Evolutionary conservation across 1,140 invertebrate species (phyloP), one percentile per base, ranked within the genome.

Genomic region (Carcinoscorpius rotundicauda): DNA sequence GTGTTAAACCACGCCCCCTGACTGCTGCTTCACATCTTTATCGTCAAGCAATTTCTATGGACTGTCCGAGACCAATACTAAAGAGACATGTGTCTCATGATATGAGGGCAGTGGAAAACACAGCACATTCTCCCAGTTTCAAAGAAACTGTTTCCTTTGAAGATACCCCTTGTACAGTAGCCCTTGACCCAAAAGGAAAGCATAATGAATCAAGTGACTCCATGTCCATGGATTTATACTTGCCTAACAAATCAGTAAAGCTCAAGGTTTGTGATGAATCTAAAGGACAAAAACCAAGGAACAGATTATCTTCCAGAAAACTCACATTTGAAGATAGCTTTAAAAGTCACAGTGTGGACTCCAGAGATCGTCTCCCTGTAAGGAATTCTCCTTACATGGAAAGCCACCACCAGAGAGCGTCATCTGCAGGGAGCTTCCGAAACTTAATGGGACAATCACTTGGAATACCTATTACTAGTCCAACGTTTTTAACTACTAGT

Each of bases 41-140:
- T 57, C 49, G 68, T 9, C 68, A 69, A 64, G 65, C 65, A 49
- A 61, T 69, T 6, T 69, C 68, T 3, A 66, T 69, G 65, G 68
- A 69, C 29, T 69, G 60, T 64, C 68, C 65, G 51, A 61, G 65
- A 57, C 51, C 56, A 5, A 55, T n/a, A 55, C 6, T 55, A 55
- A 55, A n/a, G n/a, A 55, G 6, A 55, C 53, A 55, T 55, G 6
- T 55, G 29, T 55, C 6, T 55, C 53, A 55, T 55, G n/a, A 55
- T 8, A 3, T n/a, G n/a, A n/a, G n/a, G 53, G n/a, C 6, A n/a
- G 53, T 55, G 3, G n/a, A 6, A 8, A 55, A 55, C n/a, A n/a
- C 6, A 55, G n/a, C n/a, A 55, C n/a, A n/a, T n/a, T 8, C 6
- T 8, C 6, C 53, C 6, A 8, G 53, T 55, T 6, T 8, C 6